Evolutionary conservation across 2,113 vertebrate species (phyloP).

Genomic region (Stigmatopora argus): DNA sequence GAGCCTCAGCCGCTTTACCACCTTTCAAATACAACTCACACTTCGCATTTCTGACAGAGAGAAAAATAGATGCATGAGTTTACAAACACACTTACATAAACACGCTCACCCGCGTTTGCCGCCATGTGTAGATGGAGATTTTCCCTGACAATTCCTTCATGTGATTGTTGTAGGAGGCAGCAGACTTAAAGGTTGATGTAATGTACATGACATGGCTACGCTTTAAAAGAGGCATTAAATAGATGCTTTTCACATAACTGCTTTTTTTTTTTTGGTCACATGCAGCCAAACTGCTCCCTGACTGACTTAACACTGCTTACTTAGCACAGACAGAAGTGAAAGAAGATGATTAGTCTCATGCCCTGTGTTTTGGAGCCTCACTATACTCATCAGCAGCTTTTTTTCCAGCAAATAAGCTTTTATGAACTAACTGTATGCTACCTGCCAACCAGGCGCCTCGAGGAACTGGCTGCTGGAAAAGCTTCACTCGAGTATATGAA

Average conservation of each 20-base stretch:
- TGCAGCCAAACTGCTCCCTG: not conserved
- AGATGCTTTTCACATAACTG: constrained; percentile 5
- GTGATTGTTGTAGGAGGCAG: constrained; percentile 41
- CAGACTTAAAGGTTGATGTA: constrained; percentile 51
- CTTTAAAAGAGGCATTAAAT: constrained; percentile 18
- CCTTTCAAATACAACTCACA: constrained; percentile 67
- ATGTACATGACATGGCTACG: constrained; percentile 28
- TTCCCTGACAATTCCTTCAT: constrained; percentile 46
- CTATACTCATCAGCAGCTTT: not conserved
- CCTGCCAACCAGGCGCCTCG: not conserved
- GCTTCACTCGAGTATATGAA: constrained; percentile 1
- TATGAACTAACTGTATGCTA: not conserved
- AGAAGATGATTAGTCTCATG: not conserved
- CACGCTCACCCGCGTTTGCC: constrained; percentile 21
- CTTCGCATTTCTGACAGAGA: constrained; percentile 52
- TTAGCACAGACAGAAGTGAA: constrained; percentile 12
- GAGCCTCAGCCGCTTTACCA: constrained; percentile 68
- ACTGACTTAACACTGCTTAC: constrained; percentile 6
- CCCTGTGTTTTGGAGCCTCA: not conserved
- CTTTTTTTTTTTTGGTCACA: constrained; percentile 5
- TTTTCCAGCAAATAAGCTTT: constrained; percentile 5
- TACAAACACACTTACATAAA: constrained; percentile 11
- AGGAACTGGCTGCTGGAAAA: not conserved
- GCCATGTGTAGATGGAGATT: constrained; percentile 18
- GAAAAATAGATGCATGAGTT: constrained; percentile 36